These are phyloP conservation scores for Himalopsyche anomala DNA, from an alignment of 2,888 invertebrate species.

Conservation along the genomic window DNA sequence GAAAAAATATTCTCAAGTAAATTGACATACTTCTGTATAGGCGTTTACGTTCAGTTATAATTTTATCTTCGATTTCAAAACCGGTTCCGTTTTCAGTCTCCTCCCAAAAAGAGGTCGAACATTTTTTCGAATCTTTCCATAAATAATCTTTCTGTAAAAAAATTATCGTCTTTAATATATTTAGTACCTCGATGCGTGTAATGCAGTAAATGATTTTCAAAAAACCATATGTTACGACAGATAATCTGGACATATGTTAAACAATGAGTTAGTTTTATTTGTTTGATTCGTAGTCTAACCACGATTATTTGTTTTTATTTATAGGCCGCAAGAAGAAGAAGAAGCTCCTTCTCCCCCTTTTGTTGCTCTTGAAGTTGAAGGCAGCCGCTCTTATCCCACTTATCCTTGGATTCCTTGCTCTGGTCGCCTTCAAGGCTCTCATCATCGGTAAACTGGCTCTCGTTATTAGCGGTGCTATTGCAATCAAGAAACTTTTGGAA, in stretches of 20 bases:
- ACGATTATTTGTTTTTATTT: slow-evolving; percentile 64
- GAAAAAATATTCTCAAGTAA: slow-evolving; percentile 53
- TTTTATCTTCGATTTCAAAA: slow-evolving; percentile 28
- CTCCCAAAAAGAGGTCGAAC: slow-evolving; percentile 31
- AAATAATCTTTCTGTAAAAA: neutral
- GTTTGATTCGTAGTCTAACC: too few relatives aligned
- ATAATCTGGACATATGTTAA: too few relatives aligned
- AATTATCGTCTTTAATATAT: too few relatives aligned
- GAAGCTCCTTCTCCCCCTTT: slow-evolving; percentile 85
- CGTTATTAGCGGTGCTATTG: slow-evolving; percentile 84
- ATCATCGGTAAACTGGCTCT: slow-evolving; percentile 90
- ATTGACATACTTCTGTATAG: slow-evolving; percentile 50
- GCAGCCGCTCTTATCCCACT: slow-evolving; percentile 87
- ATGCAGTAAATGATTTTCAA: too few relatives aligned
- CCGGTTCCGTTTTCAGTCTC: slow-evolving; percentile 16
- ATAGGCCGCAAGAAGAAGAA: slow-evolving; percentile 87
- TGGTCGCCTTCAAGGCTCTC: slow-evolving; percentile 90
- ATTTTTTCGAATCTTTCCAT: slow-evolving; percentile 3
- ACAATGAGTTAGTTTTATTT: too few relatives aligned
- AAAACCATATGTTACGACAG: too few relatives aligned
- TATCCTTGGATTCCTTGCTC: slow-evolving; percentile 85
- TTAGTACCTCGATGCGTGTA: too few relatives aligned
- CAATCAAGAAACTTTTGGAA: slow-evolving; percentile 82
- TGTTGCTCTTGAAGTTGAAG: slow-evolving; percentile 87
- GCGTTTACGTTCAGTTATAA: slow-evolving; percentile 23